These are phyloP conservation scores for Fregetta grallaria DNA, from an alignment of 2,113 vertebrate species.

Conservation along the genomic window DNA sequence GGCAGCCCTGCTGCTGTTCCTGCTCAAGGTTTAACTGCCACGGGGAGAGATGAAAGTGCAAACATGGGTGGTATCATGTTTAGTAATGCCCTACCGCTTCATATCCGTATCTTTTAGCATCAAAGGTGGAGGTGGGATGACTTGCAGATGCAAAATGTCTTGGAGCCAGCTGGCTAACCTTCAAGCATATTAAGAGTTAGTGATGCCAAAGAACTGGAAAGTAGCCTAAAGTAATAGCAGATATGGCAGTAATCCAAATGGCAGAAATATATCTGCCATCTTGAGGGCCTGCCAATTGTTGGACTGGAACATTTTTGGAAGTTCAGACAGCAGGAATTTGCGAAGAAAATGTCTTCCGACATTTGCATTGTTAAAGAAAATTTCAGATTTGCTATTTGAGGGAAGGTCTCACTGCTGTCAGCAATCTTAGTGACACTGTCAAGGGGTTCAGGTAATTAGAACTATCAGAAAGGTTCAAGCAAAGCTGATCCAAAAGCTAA, in stretches of 20 bases:
- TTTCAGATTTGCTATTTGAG: background rate
- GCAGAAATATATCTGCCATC: background rate
- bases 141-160: background rate
- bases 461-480: background rate
- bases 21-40: background rate
- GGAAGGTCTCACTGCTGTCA: background rate
- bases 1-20: background rate
- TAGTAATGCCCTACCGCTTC: background rate
- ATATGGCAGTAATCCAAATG: slow-evolving; percentile 4
- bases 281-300: background rate
- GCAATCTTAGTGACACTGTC: background rate
- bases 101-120: background rate
- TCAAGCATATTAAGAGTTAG: slow-evolving; percentile 2
- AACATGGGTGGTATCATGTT: background rate
- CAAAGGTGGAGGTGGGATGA: slow-evolving; percentile 4
- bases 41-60: background rate
- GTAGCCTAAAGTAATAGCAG: slow-evolving; percentile 36
- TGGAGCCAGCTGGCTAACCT: slow-evolving; percentile 44
- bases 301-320: background rate
- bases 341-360: background rate
- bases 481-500: background rate
- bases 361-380: background rate
- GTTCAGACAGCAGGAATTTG: background rate
- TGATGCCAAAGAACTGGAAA: slow-evolving; percentile 7
- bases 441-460: background rate